Base-by-base conservation (phyloP, 64 coral and sea anemone genomes). In the Dendronephthya gigantea region DNA sequence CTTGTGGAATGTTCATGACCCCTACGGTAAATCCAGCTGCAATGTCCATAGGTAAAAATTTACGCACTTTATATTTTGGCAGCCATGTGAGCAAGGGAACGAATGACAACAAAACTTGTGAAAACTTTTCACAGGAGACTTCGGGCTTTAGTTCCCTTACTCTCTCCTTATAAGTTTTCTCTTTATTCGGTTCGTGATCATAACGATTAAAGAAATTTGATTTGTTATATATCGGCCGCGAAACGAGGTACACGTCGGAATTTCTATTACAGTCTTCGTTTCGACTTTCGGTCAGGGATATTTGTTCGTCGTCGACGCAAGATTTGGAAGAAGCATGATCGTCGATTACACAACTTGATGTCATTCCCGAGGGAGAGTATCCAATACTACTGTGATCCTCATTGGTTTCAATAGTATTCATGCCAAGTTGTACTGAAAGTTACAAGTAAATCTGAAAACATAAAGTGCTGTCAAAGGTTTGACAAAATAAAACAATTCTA, bases 1-100 rank as follows among this genome's bases (percentile, higher is more conserved):
- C 72, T 79, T 79, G 72, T 79, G 72, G 72, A 33, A 79, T 79
- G 22, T 79, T 79, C 72, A 79, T 79, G 25, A 79, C 72, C 15
- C 72, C 72, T 35, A 79, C 72, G 16, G 72, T 79, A 29, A 79
- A 79, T 11, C 72, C 72, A 39, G 32, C 72, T 37, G 72, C 72
- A 79, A 79, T 15, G 72, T 79, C 72, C 32, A 19, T 13, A 79
- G 72, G 72, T 2, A 79, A 35, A 79, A 35, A 35, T 34, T 11
- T 34, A 33, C 72, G 25, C 36, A 79, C 3, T 33, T 79, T 79
- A 35, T 79, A 79, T 39, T 79, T 79, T 34, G 72, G 32, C 36
- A 79, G 37, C 72, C 72, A 79, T 79, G 72, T 33, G 31, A 79
- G 37, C 31, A 79, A 36, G 31, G 72, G 72, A 15, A 79, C 32